These are phyloP conservation scores for Nymphalis urticae DNA, from an alignment of 2,888 invertebrate species.

Conservation along the genomic window DNA sequence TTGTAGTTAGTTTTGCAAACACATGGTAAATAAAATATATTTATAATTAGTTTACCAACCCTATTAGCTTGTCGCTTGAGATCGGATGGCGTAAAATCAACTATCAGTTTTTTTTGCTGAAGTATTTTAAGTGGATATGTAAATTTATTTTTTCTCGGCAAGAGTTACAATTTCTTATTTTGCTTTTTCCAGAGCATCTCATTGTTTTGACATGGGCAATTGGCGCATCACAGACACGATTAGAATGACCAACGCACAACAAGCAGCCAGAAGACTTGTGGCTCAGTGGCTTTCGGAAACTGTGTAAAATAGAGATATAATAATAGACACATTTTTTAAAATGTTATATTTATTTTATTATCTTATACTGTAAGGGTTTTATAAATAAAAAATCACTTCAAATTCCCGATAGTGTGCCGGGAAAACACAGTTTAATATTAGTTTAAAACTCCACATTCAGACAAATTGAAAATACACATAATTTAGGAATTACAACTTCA, in stretches of 20 bases:
- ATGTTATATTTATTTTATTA: not conserved
- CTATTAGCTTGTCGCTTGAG: no score
- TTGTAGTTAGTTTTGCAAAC: no score
- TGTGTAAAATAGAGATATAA: not conserved
- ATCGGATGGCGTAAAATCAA: no score
- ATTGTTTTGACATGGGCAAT: constrained; percentile 71
- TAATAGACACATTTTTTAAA: not conserved
- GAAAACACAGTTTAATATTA: constrained; percentile 72
- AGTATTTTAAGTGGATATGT: no score
- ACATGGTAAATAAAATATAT: no score
- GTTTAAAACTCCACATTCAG: constrained; percentile 77
- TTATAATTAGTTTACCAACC: no score
- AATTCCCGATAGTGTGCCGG: constrained; percentile 60
- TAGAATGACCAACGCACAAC: constrained; percentile 64
- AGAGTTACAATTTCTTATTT: not conserved
- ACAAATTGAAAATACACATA: constrained; percentile 73
- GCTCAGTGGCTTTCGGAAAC: constrained; percentile 57
- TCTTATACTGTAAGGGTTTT: constrained; percentile 9
- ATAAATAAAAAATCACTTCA: constrained; percentile 52
- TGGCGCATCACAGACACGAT: constrained; percentile 67
- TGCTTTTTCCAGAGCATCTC: constrained; percentile 61
- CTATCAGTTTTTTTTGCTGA: no score
- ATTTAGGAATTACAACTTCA: constrained; percentile 64
- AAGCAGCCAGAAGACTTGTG: constrained; percentile 59
- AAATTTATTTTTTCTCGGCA: no score